phyloP scores from a whole-genome alignment of 2,797 vertebrate genomes.

The Poecilia gillii region DNA sequence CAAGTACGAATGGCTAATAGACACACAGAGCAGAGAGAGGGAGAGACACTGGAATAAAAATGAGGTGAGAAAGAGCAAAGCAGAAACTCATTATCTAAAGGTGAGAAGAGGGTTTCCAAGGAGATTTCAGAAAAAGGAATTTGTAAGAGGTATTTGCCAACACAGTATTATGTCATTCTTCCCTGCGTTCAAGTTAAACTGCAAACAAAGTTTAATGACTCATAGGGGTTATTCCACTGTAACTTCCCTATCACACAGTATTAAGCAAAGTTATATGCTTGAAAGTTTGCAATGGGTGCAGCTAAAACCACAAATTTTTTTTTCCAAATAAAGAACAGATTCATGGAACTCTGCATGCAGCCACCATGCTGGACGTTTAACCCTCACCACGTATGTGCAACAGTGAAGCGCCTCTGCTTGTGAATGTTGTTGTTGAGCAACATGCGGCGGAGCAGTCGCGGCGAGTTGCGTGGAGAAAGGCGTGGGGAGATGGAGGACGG shows the following conservation, averaged over 20 bases:
- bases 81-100: constrained; percentile 47
- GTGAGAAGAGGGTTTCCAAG: constrained; percentile 47
- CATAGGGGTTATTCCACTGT: constrained; percentile 43
- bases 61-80: constrained; percentile 21
- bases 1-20: constrained; percentile 16
- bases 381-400: constrained; percentile 98
- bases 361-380: constrained; percentile 6
- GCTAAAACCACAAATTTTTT: constrained; percentile 42
- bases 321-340: constrained; percentile 23
- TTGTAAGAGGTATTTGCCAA: constrained; percentile 35
- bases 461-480: constrained; percentile 95
- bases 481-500: constrained; percentile 89
- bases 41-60: constrained; percentile 21
- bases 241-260: constrained; percentile 15
- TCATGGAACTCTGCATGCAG: neutral
- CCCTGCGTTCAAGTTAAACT: constrained; percentile 35
- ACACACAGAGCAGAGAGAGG: neutral
- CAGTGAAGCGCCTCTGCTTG: constrained; percentile 96
- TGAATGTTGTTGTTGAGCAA: constrained; percentile 94
- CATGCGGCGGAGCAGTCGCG: constrained; percentile 94
- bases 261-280: constrained; percentile 46
- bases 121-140: constrained; percentile 42
- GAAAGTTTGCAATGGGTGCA: constrained; percentile 59
- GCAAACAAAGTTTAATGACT: constrained; percentile 62
- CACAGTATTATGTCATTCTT: constrained; percentile 22